Evolutionary conservation across 2,113 vertebrate genomes (phyloP), one percentile per base, ranked within the genome.

Genomic region (Philantomba maxwellii): DNA sequence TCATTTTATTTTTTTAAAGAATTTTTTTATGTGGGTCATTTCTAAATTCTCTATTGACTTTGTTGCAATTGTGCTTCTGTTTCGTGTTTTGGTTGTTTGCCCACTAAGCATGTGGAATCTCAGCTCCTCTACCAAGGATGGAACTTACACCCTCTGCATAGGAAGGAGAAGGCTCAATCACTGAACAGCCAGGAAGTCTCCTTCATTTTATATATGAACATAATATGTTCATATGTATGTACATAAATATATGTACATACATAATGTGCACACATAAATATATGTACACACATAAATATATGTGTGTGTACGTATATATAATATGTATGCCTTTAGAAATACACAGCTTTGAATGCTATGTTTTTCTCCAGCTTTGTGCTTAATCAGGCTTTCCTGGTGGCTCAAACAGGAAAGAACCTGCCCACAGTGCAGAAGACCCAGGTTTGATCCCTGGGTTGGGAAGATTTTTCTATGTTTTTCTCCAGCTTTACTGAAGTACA

Each of bases 81-180:
- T 36, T 21, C 9, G 2, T 70, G 10, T 21, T 70, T 36, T 11
- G 64, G 17, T 66, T 36, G 64, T 11, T 70, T 70, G n/a, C n/a
- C 2, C 64, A 70, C 9, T 23, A 23, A 70, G n/a, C n/a, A 23
- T 23, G 64, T 2, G n/a, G 17, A 70, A 36, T 11, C n/a, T 70
- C 64, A 70, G 64, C 64, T 36, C 64, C 17, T 36, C n/a, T 36
- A 23, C 17, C 64, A 21, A 36, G 64, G 17, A 23, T 70, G 0
- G 5, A 19, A 36, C 1, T n/a, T 36, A n/a, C 64, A 36, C 9
- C n/a, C 17, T 9, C 17, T 70, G 64, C 0, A 0, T 70, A 23
- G n/a, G 19, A 70, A 70, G n/a, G 17, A 21, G 64, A 70, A 70
- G n/a, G 1, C 64, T 36, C 19, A 23, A 0, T 6, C 19, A 23